Conservation (phyloP, 2,888 invertebrate genomes). For the Lasius platythorax region DNA sequence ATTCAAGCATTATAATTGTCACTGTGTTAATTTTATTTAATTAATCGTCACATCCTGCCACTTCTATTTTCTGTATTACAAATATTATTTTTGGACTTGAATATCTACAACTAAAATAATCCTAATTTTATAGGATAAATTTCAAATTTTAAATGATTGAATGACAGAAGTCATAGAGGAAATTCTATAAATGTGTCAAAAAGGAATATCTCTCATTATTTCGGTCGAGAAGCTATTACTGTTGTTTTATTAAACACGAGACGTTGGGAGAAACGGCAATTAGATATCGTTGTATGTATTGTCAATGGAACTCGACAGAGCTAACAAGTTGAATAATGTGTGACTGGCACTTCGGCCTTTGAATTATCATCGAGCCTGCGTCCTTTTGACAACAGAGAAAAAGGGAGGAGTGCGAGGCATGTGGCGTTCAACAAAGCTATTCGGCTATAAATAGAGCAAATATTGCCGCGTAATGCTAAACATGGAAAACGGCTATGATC, state of each 20-base stretch:
- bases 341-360: constrained; percentile 61
- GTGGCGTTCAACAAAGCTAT: constrained; percentile 65
- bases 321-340: constrained; percentile 64
- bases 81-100: neutral
- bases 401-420: constrained; percentile 63
- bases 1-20: neutral
- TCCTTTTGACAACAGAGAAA: constrained; percentile 23
- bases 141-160: neutral
- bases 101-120: neutral
- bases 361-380: constrained; percentile 66
- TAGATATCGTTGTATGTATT: constrained; percentile 52
- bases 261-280: constrained; percentile 35
- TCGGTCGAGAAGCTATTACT: constrained; percentile 37
- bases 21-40: neutral
- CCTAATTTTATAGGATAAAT: neutral
- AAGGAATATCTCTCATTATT: constrained; percentile 32
- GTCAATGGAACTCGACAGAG: constrained; percentile 59
- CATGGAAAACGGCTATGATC: constrained; percentile 28
- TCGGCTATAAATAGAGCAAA: constrained; percentile 71
- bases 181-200: neutral
- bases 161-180: neutral
- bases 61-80: neutral
- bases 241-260: constrained; percentile 38
- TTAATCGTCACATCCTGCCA: neutral
- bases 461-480: constrained; percentile 51